phyloP scores from a whole-genome alignment of 2,888 invertebrate species.

The Dryadula phaetusa region DNA sequence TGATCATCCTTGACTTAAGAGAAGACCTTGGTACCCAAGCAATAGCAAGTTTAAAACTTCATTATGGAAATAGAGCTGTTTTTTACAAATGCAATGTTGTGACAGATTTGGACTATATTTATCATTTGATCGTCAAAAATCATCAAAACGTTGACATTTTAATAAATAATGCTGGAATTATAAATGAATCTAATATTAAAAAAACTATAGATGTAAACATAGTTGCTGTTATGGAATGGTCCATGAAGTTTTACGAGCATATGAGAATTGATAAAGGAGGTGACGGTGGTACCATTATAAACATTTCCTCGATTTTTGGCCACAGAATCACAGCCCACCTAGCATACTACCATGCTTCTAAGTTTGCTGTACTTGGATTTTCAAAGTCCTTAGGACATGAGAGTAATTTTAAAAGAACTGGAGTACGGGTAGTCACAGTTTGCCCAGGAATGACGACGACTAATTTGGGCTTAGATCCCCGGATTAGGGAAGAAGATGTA shows the following conservation, averaged over 20 bases:
- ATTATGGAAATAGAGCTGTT: constrained; percentile 67
- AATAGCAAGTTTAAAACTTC: constrained; percentile 50
- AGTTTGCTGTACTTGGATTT: constrained; percentile 78
- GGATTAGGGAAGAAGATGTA: constrained; percentile 39
- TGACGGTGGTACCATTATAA: constrained; percentile 85
- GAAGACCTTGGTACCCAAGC: constrained; percentile 42
- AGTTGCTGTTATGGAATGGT: constrained; percentile 58
- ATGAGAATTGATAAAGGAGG: constrained; percentile 81
- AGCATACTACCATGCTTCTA: constrained; percentile 83
- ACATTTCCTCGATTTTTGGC: constrained; percentile 84
- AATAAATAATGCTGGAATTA: constrained; percentile 67
- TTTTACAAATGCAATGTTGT: constrained; percentile 78
- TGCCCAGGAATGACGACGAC: constrained; percentile 74
- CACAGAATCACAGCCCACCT: constrained; percentile 70
- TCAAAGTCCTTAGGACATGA: constrained; percentile 67
- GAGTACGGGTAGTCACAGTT: constrained; percentile 71
- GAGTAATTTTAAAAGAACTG: constrained; percentile 66
- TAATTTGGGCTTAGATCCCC: constrained; percentile 38
- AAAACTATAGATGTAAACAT: constrained; percentile 58
- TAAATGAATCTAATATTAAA: constrained; percentile 46
- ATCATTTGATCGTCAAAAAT: constrained; percentile 50
- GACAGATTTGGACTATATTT: constrained; percentile 65
- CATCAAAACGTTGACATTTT: constrained; percentile 65
- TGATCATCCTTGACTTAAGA: constrained; percentile 45
- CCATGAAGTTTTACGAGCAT: constrained; percentile 77